Base-by-base conservation (phyloP, 2,113 vertebrate genomes). In the Pogona vitticeps region DNA sequence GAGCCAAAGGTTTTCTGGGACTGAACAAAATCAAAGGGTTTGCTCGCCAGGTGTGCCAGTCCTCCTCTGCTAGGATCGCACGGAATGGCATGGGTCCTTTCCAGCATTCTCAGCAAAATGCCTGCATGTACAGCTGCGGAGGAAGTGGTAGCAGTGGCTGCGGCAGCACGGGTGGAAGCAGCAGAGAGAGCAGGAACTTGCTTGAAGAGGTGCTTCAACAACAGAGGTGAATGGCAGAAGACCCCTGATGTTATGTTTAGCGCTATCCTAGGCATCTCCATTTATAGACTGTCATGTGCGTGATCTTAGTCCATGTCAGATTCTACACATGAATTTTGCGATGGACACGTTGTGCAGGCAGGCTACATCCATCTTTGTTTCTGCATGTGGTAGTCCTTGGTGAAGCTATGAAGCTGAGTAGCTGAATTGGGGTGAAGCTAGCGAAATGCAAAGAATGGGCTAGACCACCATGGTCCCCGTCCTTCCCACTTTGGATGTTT, bases 1-100 rank as follows among this genome's bases (percentile, higher is more conserved):
- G 98, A 95, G 97, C 98, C 85, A 99, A 98, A 90, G 98, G 98
- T 21, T 96, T 99, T 56, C 96, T 99, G 90, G 98, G 98, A 80
- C 96, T 99, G 92, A 98, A 98, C 94, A 99, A 98, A 95, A 98
- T 99, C 96, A 98, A 98, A 94, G 98, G 98, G 88, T 94, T 98
- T 94, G 97, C 98, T 0, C 97, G 98, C 90, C 98, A 98, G 84
- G 95, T 97, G 65, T 98, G 97, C 91, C 97, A 96, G 56, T 88
- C 97, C 84, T 95, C 97, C 4, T 97, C 96, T 73, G 94, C 96
- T 95, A 96, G 98, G 14, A 94, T 96, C 82, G 93, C 97, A 88
- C 93, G 98, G 40, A 97, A 97, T 6, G 96, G 96, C 71, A 93
- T 97, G 56, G 96, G 96, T 56, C 93, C 97, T 40, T 95, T 97